A percentile compares a stretch with the other conserved stretches of the same genome.
Evolutionary conservation across 2,113 vertebrate species (phyloP).

Genomic region (Myotis davidii): DNA sequence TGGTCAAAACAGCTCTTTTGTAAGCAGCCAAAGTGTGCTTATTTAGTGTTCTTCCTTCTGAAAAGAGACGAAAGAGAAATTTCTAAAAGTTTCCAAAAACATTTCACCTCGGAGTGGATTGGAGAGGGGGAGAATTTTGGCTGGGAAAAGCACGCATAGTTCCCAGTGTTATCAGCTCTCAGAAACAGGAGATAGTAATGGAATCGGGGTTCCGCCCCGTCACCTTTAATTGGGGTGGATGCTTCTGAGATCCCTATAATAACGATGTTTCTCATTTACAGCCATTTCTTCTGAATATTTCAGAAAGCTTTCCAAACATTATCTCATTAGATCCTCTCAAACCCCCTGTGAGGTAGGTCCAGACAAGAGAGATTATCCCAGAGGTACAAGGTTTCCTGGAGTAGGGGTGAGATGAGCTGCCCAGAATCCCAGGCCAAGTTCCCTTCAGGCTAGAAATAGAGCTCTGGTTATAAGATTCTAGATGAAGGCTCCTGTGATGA

Average conservation of each 20-base stretch:
- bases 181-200: conserved; percentile 51
- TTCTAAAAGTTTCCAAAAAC: conserved; percentile 65
- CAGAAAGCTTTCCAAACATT: conserved; percentile 74
- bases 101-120: conserved; percentile 59
- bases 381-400: not conserved
- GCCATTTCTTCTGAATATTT: conserved; percentile 67
- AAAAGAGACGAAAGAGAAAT: conserved; percentile 63
- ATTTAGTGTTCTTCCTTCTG: conserved; percentile 66
- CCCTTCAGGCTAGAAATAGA: not conserved
- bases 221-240: conserved; percentile 50
- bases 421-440: not conserved
- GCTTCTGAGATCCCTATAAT: conserved; percentile 64
- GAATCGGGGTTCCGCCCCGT: conserved; percentile 33
- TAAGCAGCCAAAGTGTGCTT: conserved; percentile 71
- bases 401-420: not conserved
- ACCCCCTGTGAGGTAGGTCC: conserved; percentile 56
- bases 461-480: not conserved
- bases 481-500: not conserved
- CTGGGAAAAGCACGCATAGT: conserved; percentile 42
- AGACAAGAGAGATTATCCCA: conserved; percentile 63
- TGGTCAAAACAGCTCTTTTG: conserved; percentile 77
- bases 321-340: conserved; percentile 76
- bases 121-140: conserved; percentile 60
- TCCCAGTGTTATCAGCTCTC: conserved; percentile 46
- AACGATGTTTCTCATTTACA: conserved; percentile 71